Evolutionary conservation across 2,888 invertebrate species (phyloP).

Genomic region (Cryptocephalus primarius): DNA sequence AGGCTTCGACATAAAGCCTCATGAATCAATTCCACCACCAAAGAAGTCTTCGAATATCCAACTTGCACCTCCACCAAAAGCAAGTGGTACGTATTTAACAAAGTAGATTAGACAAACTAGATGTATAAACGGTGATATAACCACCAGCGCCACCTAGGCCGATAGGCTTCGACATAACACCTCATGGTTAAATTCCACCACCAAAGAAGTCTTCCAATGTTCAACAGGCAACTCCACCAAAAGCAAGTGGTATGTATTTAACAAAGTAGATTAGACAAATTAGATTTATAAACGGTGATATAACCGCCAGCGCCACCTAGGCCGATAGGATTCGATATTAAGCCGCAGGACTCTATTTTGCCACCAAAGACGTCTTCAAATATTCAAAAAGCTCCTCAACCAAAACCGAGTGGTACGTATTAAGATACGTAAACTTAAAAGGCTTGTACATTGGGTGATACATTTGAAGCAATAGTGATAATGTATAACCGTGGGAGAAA

Average conservation of each 20-base stretch:
- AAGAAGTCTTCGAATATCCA: neutral
- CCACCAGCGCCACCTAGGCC: constrained; percentile 1
- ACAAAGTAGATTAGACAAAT: too few relatives aligned
- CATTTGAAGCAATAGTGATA: too few relatives aligned
- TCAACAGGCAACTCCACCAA: too few relatives aligned
- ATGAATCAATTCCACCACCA: constrained; percentile 8
- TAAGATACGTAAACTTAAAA: too few relatives aligned
- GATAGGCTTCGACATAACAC: neutral
- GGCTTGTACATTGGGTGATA: too few relatives aligned
- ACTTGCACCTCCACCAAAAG: too few relatives aligned
- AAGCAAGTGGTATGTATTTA: too few relatives aligned
- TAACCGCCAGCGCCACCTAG: neutral
- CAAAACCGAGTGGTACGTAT: too few relatives aligned
- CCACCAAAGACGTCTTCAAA: neutral
- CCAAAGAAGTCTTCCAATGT: constrained; percentile 3
- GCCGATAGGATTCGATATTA: neutral
- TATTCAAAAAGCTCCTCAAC: neutral
- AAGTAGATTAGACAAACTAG: too few relatives aligned
- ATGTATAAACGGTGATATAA: neutral
- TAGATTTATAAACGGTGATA: too few relatives aligned
- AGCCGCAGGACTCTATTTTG: neutral
- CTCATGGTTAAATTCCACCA: constrained; percentile 5
- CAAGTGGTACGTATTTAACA: too few relatives aligned
- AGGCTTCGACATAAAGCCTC: neutral
- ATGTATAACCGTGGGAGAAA: too few relatives aligned